phyloP scores from a whole-genome alignment of 2,113 vertebrate genomes.

The Misgurnus mizolepis region DNA sequence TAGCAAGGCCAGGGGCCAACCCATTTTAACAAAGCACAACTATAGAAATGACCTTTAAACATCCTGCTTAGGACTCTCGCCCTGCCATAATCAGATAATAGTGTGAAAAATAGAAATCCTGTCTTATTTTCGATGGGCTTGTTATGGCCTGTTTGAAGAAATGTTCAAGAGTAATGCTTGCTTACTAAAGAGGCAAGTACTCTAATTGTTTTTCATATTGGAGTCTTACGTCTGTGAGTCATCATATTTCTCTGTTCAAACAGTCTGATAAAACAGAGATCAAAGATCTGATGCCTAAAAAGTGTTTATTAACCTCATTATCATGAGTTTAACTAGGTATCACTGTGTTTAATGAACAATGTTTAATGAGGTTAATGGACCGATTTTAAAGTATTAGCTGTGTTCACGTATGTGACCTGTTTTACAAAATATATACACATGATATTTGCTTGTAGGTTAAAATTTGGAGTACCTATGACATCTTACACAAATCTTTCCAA shows the following conservation, averaged over 20 bases:
- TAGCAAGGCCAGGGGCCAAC: too few species aligned
- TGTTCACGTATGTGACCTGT: too few species aligned
- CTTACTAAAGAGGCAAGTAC: not conserved
- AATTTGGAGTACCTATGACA: not conserved
- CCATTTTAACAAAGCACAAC: too few species aligned
- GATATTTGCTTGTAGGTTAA: too few species aligned
- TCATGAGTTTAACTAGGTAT: too few species aligned
- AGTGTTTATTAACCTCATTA: too few species aligned
- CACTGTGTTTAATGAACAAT: not conserved
- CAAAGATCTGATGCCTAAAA: not conserved
- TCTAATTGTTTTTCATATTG: not conserved
- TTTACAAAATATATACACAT: too few species aligned
- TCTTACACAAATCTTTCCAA: conserved; percentile 1
- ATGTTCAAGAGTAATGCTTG: not conserved
- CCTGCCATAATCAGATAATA: not conserved
- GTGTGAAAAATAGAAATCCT: not conserved
- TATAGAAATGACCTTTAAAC: not conserved
- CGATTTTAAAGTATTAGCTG: too few species aligned
- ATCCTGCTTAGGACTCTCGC: not conserved
- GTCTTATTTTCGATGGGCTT: not conserved
- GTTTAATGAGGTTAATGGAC: not conserved
- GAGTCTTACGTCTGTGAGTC: not conserved
- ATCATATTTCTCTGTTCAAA: not conserved
- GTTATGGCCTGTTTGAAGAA: not conserved
- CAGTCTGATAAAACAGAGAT: not conserved